Base-by-base conservation (phyloP, 2,888 invertebrate genomes). In the Cyrtodaria siliqua region DNA sequence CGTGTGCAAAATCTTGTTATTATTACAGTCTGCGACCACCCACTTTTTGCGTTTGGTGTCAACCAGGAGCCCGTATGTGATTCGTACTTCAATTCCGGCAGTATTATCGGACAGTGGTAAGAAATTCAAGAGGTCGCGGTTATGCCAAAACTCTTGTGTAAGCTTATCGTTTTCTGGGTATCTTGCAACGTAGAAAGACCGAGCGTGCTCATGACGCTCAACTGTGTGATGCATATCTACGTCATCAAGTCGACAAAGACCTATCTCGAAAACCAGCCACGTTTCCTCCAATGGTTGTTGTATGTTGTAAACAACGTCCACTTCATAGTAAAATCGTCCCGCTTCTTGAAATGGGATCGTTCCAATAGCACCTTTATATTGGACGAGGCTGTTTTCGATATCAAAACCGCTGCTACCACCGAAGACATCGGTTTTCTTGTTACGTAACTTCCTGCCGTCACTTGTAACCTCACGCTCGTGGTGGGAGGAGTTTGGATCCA, bases 81-180 rank as follows among this genome's bases (percentile, higher is more conserved):
- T 75, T 9, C 83, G 71, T 3, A 84, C 71, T 40, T 79, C 81
- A 9, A 83, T 60, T 0, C 85, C 85, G 0, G 85, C 56, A 1
- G 59, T 70, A 70, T 86, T 86, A 38, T 86, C 85, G 0, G 81
- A 83, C 23, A 86, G 59, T 2, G 84, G 74, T 0, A 76, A 71
- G 50, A 78, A 82, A 18, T 74, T 73, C 24, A 83, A 64, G 14
- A 86, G 72, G 40, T 86, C 85, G 2, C 85, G 77, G 57, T 86
- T 84, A 66, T 86, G 85, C 85, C 85, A 86, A 44, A 86, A 86
- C 56, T 86, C 85, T 53, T 83, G 81, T 0, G 85, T 79, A 27
- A 86, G 66, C 44, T 82, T 81, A 1, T 83, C 85, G 49, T 83
- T 82, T 53, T 86, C 85, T n/a, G 85, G 85, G 47, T 82, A 86